Percentiles rank a stretch among this genome's conserved stretches.
Evolutionary conservation across 2,113 vertebrate species (phyloP).

Genomic region (Trochalopteron elliotii): DNA sequence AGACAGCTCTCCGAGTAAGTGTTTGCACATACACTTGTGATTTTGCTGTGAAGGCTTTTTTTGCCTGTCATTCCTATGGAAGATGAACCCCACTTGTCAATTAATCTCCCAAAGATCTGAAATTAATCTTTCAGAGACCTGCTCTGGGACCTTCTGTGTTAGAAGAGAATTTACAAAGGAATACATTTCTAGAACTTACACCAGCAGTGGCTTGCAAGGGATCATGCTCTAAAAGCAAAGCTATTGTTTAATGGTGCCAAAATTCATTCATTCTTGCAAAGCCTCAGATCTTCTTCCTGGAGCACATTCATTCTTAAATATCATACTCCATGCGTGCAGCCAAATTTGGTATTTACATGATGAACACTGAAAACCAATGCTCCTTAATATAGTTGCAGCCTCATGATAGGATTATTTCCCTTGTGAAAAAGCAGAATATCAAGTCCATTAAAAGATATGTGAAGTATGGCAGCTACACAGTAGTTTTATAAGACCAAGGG

Average conservation of each 20-base stretch:
- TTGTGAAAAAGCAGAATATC: constrained; percentile 52
- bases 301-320: constrained; percentile 52
- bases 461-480: constrained; percentile 27
- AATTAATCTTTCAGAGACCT: constrained; percentile 10
- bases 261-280: constrained; percentile 36
- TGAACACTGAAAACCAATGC: neutral
- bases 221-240: constrained; percentile 15
- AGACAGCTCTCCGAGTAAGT: neutral
- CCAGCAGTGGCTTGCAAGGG: neutral
- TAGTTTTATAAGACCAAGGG: constrained; percentile 6
- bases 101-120: neutral
- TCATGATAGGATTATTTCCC: constrained; percentile 51
- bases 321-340: neutral
- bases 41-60: neutral
- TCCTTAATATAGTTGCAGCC: constrained; percentile 49
- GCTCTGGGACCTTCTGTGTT: neutral
- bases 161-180: neutral
- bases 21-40: neutral
- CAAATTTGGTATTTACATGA: constrained; percentile 34
- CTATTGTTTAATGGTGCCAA: constrained; percentile 16
- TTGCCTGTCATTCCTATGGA: neutral
- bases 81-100: neutral
- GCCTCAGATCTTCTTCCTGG: constrained; percentile 4
- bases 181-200: neutral
- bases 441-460: constrained; percentile 46